Evolutionary conservation across 2,797 vertebrate species (phyloP).

Genomic region (Syncerus caffer): DNA sequence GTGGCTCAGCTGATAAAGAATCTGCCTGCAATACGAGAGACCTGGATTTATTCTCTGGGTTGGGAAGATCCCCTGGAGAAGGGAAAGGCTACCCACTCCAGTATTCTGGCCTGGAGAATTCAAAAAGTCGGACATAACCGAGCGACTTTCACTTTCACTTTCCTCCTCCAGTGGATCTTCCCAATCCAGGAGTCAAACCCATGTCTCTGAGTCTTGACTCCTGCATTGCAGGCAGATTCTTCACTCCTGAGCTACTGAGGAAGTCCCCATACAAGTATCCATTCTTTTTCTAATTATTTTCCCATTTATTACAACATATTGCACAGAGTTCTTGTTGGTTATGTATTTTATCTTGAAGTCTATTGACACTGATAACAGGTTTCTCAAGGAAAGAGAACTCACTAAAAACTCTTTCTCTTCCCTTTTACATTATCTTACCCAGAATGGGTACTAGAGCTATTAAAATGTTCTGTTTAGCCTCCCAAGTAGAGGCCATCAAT

Average conservation of each 20-base stretch:
- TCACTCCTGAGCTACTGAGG: not conserved
- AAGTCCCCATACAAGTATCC: not conserved
- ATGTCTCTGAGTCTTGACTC: not conserved
- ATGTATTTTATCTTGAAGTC: not conserved
- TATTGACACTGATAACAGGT: not conserved
- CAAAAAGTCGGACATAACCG: not conserved
- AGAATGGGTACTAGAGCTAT: not conserved
- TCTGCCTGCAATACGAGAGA: not conserved
- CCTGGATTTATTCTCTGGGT: not conserved
- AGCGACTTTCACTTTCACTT: not conserved
- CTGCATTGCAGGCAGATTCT: not conserved
- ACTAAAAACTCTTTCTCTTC: not conserved
- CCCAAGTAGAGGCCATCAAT: conserved; percentile 7
- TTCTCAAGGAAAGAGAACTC: not conserved
- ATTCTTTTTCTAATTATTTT: not conserved
- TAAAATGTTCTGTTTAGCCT: not conserved
- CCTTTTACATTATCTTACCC: not conserved
- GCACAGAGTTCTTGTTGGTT: not conserved
- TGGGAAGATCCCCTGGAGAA: not conserved
- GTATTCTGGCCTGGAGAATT: not conserved
- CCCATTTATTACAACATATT: not conserved
- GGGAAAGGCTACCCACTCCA: not conserved
- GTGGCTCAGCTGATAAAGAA: not conserved
- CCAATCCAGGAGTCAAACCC: not conserved
- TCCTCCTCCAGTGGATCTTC: not conserved